Percentiles rank a stretch among this genome's conserved stretches.
Conservation (phyloP, 2,113 vertebrate genomes). For the Equus przewalskii region DNA sequence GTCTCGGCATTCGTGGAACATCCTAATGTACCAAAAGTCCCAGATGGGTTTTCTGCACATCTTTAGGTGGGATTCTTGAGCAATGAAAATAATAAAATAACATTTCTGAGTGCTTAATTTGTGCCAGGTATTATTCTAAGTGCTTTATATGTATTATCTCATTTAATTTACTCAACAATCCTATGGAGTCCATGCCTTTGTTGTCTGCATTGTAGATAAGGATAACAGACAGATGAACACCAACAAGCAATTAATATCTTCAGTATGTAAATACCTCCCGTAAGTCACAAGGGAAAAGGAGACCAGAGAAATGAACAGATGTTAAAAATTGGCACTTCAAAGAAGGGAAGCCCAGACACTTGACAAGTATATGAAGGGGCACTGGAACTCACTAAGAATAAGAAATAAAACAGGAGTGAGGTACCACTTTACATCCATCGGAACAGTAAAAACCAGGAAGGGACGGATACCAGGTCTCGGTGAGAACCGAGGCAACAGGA, state of each 20-base stretch:
- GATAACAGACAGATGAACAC: not conserved
- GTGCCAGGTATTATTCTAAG: no score
- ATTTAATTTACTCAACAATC: fast-evolving
- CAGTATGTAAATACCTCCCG: not conserved
- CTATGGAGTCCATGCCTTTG: fast-evolving
- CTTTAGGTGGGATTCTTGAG: not conserved
- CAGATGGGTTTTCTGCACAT: fast-evolving
- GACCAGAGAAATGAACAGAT: not conserved
- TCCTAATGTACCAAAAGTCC: not conserved
- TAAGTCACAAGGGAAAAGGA: not conserved
- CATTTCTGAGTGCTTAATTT: no score
- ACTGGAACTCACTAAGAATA: fast-evolving
- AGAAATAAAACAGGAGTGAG: fast-evolving
- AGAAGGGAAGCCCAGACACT: not conserved
- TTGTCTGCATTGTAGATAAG: not conserved
- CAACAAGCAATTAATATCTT: not conserved
- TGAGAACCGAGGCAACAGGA: not conserved
- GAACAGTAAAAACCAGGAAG: fast-evolving
- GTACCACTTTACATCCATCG: not conserved
- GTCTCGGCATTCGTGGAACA: not conserved
- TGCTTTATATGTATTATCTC: fast-evolving
- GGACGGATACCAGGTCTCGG: fast-evolving
- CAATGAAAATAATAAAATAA: not conserved
- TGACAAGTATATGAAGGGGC: not conserved
- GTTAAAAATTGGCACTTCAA: not conserved